Base-by-base conservation (phyloP, 1,140 invertebrate species). In the Drosophila malerkotliana region DNA sequence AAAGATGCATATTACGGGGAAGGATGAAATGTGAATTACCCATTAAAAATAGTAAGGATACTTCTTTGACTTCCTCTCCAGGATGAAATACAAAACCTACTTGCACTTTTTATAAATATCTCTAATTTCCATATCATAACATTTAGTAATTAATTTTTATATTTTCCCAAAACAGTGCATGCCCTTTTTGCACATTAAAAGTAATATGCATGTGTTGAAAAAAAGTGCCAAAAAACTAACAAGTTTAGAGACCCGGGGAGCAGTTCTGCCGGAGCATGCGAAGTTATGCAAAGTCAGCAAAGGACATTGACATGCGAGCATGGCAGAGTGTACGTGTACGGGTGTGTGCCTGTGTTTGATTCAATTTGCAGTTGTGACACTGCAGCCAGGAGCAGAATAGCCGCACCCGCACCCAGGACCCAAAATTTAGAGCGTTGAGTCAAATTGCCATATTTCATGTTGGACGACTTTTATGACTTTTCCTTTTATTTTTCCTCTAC, bases 371-470 rank as follows among this genome's bases (percentile, higher is more conserved):
- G 82, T 87, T 85, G 72, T 75, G 78, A 68, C 82, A 78, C 59
- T 74, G 68, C 81, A 79, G 80, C 59, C 64, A 60, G 24, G 34
- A 80, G 52, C 10, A 58, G 44, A 52, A 14, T 63, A 21, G 21
- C 21, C 21, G 21, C 49, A 57, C 51, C 57, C 58, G 24, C 59
- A 63, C 39, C 55, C 28, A 45, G 60, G 34, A 32, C 54, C 61
- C 26, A 15, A 24, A 28, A 49, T 41, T 67, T 34, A 51, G 37
- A 45, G 55, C 55, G 55, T 39, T 66, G 74, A 87, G 82, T 67
- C 83, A 82, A 88, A 87, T 88, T 77, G 83, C 79, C 83, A 87
- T 87, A 87, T 87, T 83, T 87, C 82, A 87, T 88, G 66, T 77
- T 12, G 34, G 34, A 82, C 69, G 82, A 87, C 82, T 85, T 87